Base-by-base conservation (phyloP, 2,113 vertebrate species). In the Gallinago paraguaiae region DNA sequence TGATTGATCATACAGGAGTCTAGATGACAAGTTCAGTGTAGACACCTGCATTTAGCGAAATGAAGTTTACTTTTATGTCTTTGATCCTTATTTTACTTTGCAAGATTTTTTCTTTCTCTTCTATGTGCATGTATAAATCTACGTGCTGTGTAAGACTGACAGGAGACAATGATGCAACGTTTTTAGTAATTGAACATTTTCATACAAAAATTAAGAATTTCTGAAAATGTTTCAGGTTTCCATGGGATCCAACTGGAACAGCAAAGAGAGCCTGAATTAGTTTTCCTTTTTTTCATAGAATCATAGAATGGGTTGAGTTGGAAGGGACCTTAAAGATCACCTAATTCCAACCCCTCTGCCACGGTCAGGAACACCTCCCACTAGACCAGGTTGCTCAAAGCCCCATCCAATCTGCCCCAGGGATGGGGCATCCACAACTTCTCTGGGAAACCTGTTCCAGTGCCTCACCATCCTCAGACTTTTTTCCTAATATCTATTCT, bases 161-260 rank as follows among this genome's bases (percentile, higher is more conserved):
- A 80, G 59, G 60, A 94, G 51, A 70, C 53, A 60, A 57, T 72
- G 82, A 89, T 68, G 77, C 63, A 92, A 43, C 56, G 33, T 84
- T 95, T 86, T 82, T 43, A 76, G 65, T 60, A 79, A 74, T 13
- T 50, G 60, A 91, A 46, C 14, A 70, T 91, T 72, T 94, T 90
- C 24, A 39, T 57, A n/a, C 33, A 89, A 88, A 92, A 95, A 93
- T 78, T 31, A 93, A 60, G 39, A n/a, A 50, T 93, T 74, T 87
- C 74, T 90, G 90, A 92, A 91, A 95, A 84, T 2, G 2, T 60
- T 93, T 45, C 51, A 85, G 33, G 60, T 85, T 96, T 97, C 91
- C 74, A 84, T 91, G 88, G 88, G 92, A 92, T 78, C 79, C 57
- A 93, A 6, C 24, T 88, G 72, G 74, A 95, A 84, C 19, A 69